Evolutionary conservation across 2,113 vertebrate species (phyloP), one percentile per base, ranked within the genome.

Genomic region (Anseranas semipalmata): DNA sequence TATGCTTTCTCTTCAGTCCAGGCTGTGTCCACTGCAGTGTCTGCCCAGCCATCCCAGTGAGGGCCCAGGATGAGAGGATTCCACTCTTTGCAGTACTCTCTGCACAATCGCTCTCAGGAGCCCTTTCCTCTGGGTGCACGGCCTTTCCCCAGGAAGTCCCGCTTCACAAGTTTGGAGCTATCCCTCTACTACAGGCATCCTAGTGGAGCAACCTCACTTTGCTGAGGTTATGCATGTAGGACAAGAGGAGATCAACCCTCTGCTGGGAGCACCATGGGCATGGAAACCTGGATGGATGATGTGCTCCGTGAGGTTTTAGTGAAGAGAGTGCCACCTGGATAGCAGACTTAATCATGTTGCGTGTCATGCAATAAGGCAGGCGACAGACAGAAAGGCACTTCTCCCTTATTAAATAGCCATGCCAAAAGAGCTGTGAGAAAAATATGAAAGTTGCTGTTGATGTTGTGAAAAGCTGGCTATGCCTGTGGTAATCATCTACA

Each of bases 371-470:
- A 3, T 22, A 84, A 81, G 32, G 7, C 80, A 18, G 15, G 9
- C 9, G 8, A 77, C 24, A 84, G 43, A 28, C 15, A 71, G n/a
- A n/a, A 82, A 85, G 37, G 62, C 6, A 63, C 1, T 91, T 93
- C 56, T 87, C 41, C 45, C 48, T 67, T 88, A 37, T 82, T 46
- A 95, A 95, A 88, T 22, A 82, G 20, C 71, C 32, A 22, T 59
- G 22, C 19, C 21, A 80, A 46, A 86, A 89, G 62, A 48, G 3
- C 56, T 43, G 5, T 45, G 15, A 55, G 12, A 75, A 52, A 78
- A 72, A 45, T 22, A 41, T 7, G 21, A 18, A 89, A 59, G 77
- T 78, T 32, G 39, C 53, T 89, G 41, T 22, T 46, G 67, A 22
- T 37, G 50, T 24, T 87, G 35, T 82, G 70, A 79, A 87, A 94